Percentiles rank a stretch among this genome's conserved stretches.
phyloP scores from a whole-genome alignment of 2,797 vertebrate species.

The Manis pentadactyla region DNA sequence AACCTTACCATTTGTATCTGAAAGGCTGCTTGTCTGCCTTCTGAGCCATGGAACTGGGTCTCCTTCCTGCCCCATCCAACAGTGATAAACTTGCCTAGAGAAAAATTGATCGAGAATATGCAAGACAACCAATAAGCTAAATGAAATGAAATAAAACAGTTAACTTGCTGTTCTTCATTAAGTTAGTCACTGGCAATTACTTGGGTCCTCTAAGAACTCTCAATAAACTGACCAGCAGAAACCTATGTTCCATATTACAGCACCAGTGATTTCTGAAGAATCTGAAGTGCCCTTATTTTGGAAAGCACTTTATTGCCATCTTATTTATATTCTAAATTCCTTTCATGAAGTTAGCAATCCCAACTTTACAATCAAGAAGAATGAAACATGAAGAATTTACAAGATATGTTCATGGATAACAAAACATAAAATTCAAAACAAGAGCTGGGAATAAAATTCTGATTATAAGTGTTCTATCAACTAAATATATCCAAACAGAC shows the following conservation, averaged over 20 bases:
- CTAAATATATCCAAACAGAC: background rate
- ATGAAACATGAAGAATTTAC: background rate
- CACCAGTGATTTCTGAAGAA: background rate
- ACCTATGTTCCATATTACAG: background rate
- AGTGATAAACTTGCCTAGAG: slow-evolving; percentile 94
- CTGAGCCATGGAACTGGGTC: slow-evolving; percentile 98
- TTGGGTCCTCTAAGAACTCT: background rate
- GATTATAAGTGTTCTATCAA: background rate
- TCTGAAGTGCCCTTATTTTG: background rate
- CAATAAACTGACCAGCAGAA: background rate
- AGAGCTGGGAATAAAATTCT: background rate
- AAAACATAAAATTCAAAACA: background rate
- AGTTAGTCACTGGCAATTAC: background rate
- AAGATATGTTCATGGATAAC: background rate
- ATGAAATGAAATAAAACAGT: slow-evolving; percentile 28
- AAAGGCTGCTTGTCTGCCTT: slow-evolving; percentile 95
- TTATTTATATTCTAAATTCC: background rate
- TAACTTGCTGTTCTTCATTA: slow-evolving; percentile 10
- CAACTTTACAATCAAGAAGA: background rate
- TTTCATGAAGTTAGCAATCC: background rate
- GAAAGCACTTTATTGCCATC: background rate
- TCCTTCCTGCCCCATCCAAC: slow-evolving; percentile 99
- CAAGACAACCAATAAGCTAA: slow-evolving; percentile 6
- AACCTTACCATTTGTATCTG: slow-evolving; percentile 89
- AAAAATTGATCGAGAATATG: slow-evolving; percentile 68